Evolutionary conservation across 2,797 vertebrate species (phyloP), one percentile per base, ranked within the genome.

Genomic region (Lateolabrax maculatus): DNA sequence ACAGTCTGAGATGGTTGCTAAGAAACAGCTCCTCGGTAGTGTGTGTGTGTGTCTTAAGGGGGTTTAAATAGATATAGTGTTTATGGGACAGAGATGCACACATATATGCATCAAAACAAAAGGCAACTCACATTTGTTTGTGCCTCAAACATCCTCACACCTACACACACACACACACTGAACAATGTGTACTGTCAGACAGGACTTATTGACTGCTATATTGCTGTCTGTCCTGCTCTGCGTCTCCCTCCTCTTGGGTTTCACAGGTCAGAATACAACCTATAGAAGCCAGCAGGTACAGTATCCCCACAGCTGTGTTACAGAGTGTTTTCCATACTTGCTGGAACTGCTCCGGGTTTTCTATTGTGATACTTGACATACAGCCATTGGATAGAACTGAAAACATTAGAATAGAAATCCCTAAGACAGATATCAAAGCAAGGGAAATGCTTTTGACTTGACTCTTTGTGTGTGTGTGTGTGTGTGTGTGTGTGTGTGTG

Each of bases 1-100:
- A 83, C 68, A 75, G 72, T 66, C 52, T 10, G 23, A 71, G 58
- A 53, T 15, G 9, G 91, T 91, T 92, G 88, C 88, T 91, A 89
- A 88, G 90, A 83, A 90, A 92, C 90, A 86, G 84, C 51, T 83
- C 25, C 43, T 64, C 16, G 1, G 15, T 15, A 51, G 29, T 58
- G 43, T 61, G 46, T 62, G 73, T 61, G 23, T 56, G 39, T 29
- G 63, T 65, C n/a, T n/a, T n/a, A n/a, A n/a, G 41, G 49, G 52
- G 52, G 71, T 52, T n/a, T 52, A 56, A 12, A 44, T 12, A 51
- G 37, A 56, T 25, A 49, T 41, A 56, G 16, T 37, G 27, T 69
- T 55, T 37, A 62, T 44, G 21, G 27, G 13, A 10, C 29, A 58
- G 29, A 57, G 29, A 71, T 41, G 16, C 15, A 65, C 15, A 60